Evolutionary conservation across 2,113 vertebrate species (phyloP).

Genomic region (Rhagologus leucostigma): DNA sequence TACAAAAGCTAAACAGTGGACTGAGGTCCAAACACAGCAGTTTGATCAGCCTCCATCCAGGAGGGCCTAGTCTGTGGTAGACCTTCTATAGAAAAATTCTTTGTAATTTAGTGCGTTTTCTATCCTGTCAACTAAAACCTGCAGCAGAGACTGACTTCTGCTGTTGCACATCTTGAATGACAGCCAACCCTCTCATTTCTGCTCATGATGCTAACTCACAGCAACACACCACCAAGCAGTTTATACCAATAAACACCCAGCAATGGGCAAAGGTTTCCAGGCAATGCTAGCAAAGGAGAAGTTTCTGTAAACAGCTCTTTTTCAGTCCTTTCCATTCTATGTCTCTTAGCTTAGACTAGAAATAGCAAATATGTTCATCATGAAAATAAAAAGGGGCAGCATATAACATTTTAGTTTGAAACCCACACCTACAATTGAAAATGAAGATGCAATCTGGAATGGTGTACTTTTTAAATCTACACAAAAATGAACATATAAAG

Average conservation of each 20-base stretch:
- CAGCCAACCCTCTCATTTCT: neutral
- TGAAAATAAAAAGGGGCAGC: neutral
- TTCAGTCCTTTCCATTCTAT: neutral
- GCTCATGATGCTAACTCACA: neutral
- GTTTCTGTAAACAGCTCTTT: neutral
- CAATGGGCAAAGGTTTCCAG: neutral
- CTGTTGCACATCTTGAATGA: neutral
- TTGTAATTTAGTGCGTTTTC: neutral
- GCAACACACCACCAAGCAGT: neutral
- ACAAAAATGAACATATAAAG: neutral
- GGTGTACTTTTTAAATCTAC: neutral
- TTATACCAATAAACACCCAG: neutral
- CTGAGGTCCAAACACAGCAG: neutral
- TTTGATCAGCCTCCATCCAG: neutral
- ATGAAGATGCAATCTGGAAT: neutral
- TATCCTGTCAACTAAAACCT: neutral
- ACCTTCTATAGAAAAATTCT: neutral
- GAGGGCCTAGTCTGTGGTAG: neutral
- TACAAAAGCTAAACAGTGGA: neutral
- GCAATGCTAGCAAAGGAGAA: neutral
- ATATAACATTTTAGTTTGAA: neutral
- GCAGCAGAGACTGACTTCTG: neutral
- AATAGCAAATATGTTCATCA: neutral
- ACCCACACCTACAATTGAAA: neutral
- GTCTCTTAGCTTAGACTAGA: neutral